A percentile compares a stretch with the other conserved stretches of the same genome.
Evolutionary conservation across 1,140 invertebrate species (phyloP).

Genomic region (Pogonognathellus flavescens): DNA sequence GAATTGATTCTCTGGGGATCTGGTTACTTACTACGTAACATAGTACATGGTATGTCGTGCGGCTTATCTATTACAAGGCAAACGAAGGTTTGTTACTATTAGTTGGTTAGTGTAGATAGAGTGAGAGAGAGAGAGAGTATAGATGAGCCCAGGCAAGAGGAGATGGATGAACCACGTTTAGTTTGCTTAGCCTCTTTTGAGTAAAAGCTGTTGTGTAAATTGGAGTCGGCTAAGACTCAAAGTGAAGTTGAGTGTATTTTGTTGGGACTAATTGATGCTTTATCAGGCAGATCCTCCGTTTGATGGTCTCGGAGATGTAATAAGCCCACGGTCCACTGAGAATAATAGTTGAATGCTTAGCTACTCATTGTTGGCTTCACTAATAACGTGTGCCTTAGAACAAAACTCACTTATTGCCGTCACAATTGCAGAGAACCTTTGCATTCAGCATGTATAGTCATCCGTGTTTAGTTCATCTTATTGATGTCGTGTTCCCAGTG

Average conservation of each 20-base stretch:
- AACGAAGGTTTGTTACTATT: background rate
- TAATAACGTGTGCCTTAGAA: slow-evolving; percentile 1
- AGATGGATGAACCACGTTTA: background rate
- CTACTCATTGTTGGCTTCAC: background rate
- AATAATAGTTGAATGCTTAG: slow-evolving; percentile 3
- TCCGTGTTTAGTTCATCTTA: too few relatives aligned
- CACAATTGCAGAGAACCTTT: background rate
- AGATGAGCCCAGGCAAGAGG: background rate
- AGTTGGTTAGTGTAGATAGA: background rate
- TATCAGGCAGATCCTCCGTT: slow-evolving; percentile 18
- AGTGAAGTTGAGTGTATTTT: slow-evolving; percentile 1
- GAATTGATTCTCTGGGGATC: slow-evolving; percentile 11
- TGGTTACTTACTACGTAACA: background rate
- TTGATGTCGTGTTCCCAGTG: too few relatives aligned
- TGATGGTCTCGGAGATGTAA: background rate
- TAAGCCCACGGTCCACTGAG: background rate
- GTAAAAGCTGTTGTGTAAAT: background rate
- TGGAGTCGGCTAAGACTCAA: background rate
- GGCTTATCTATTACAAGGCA: background rate
- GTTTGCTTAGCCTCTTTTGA: background rate
- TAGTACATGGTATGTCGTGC: too few relatives aligned
- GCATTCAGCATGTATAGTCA: background rate
- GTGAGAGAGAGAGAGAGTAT: too few relatives aligned
- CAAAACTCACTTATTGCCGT: background rate
- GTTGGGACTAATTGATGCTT: slow-evolving; percentile 36